Conservation (phyloP, 2,888 invertebrate genomes). For the Willowsia nigromaculata region DNA sequence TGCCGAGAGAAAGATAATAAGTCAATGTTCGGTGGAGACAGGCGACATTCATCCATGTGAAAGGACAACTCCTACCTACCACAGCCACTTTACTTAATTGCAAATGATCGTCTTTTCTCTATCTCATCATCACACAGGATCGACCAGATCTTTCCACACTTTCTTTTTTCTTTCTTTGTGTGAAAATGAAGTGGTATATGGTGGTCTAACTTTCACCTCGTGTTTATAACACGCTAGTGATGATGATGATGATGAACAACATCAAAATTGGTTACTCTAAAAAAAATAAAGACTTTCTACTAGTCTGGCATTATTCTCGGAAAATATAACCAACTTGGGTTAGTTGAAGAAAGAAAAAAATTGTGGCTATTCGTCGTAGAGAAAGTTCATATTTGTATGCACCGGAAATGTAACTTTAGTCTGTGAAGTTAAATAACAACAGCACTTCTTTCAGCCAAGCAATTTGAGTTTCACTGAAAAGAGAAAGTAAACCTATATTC, state of each 20-base stretch:
- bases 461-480: neutral
- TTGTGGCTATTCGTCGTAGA: too few relatives aligned
- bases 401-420: neutral
- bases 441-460: neutral
- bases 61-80: conserved; percentile 72
- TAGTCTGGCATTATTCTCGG: too few relatives aligned
- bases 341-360: too few relatives aligned
- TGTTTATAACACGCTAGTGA: neutral
- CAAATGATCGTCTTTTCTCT: conserved; percentile 74
- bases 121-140: conserved; percentile 11
- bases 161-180: conserved; percentile 30
- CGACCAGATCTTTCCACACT: conserved; percentile 37
- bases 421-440: neutral
- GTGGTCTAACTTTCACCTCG: conserved; percentile 16
- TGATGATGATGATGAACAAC: neutral
- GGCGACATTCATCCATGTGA: conserved; percentile 74
- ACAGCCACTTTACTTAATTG: conserved; percentile 77
- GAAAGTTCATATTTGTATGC: neutral
- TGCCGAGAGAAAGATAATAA: conserved; percentile 62
- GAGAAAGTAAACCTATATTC: neutral
- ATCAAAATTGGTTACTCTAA: neutral
- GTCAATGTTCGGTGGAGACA: conserved; percentile 70
- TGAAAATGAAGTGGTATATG: conserved; percentile 22
- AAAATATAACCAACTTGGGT: too few relatives aligned
- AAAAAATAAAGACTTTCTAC: neutral